A percentile compares a stretch with the other conserved stretches of the same genome.
Evolutionary conservation across 2,113 vertebrate species (phyloP).

Genomic region (Isichthys henryi): DNA sequence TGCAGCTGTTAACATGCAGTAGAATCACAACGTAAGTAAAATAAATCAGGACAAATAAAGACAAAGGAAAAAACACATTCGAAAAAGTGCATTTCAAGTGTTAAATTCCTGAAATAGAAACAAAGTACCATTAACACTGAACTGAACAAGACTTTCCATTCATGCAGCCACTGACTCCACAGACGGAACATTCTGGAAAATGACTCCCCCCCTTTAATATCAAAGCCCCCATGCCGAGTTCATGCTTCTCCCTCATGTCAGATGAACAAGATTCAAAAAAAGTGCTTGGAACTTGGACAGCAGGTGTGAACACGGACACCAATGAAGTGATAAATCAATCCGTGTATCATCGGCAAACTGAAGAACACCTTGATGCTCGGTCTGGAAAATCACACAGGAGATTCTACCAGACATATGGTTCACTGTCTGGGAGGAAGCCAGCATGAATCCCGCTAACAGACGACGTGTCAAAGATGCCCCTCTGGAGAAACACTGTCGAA

Average conservation of each 20-base stretch:
- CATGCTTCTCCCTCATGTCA: constrained; percentile 35
- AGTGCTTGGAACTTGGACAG: neutral
- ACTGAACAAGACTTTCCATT: constrained; percentile 41
- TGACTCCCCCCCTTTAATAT: neutral
- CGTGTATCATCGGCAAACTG: neutral
- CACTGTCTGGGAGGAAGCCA: neutral
- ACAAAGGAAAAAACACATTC: constrained; percentile 28
- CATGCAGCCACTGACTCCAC: constrained; percentile 78
- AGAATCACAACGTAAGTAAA: constrained; percentile 70
- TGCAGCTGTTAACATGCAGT: constrained; percentile 94
- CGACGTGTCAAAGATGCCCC: neutral
- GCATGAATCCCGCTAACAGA: neutral
- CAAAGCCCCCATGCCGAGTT: neutral
- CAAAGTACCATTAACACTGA: constrained; percentile 71
- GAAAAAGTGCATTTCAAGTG: constrained; percentile 66
- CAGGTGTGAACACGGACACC: constrained; percentile 22
- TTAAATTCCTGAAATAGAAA: constrained; percentile 69
- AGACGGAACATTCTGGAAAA: constrained; percentile 30
- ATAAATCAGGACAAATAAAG: constrained; percentile 23
- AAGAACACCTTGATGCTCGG: neutral
- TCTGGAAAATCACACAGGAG: neutral
- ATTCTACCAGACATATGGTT: neutral
- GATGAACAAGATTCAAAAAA: constrained; percentile 46
- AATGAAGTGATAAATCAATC: constrained; percentile 32
- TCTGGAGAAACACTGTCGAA: constrained; percentile 6